These are phyloP conservation scores for Xenopus borealis DNA, from an alignment of 2,113 vertebrate species.

Conservation along the genomic window DNA sequence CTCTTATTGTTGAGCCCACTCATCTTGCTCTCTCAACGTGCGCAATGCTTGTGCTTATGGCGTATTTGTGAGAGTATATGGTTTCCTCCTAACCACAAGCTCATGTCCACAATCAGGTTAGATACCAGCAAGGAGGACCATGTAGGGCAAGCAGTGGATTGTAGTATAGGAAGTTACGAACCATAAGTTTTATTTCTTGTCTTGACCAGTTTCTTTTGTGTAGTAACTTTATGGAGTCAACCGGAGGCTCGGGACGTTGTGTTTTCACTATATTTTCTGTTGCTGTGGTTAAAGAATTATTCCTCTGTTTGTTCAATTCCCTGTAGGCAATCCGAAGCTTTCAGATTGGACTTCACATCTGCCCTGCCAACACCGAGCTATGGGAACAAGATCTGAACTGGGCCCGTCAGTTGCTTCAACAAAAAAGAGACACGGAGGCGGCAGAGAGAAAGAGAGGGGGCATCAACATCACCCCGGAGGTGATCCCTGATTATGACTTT, in stretches of 20 bases:
- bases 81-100: not conserved
- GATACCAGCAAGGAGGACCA: too few relatives aligned
- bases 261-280: not conserved
- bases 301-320: conserved; percentile 6
- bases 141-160: too few relatives aligned
- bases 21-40: too few relatives aligned
- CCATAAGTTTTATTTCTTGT: too few relatives aligned
- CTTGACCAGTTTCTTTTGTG: too few relatives aligned
- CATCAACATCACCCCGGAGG: conserved; percentile 61
- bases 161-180: too few relatives aligned
- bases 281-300: not conserved
- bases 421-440: conserved; percentile 56
- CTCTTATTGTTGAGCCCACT: too few relatives aligned
- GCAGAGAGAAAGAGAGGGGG: conserved; percentile 12
- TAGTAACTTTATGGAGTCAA: too few relatives aligned
- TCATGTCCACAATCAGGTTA: not conserved
- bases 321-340: conserved; percentile 87
- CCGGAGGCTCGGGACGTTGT: too few relatives aligned
- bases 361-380: conserved; percentile 77
- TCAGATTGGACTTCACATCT: conserved; percentile 84
- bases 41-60: too few relatives aligned
- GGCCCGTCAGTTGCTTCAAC: conserved; percentile 71
- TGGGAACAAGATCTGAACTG: conserved; percentile 92
- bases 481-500: conserved; percentile 90
- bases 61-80: not conserved